phyloP scores from a whole-genome alignment of 2,113 vertebrate genomes.

The Psilopsiagon aymara region DNA sequence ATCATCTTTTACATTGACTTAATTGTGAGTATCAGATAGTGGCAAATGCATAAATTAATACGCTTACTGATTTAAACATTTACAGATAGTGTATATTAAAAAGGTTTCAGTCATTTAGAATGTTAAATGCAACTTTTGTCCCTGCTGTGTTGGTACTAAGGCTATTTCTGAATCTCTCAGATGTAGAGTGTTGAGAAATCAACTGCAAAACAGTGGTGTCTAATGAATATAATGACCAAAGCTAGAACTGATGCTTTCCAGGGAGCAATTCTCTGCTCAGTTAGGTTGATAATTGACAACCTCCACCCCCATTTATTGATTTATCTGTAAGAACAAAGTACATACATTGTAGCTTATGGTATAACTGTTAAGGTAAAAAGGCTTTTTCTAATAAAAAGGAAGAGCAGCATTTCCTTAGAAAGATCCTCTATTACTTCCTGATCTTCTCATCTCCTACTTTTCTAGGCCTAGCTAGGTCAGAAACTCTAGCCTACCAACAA shows the following conservation, averaged over 20 bases:
- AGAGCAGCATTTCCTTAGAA: background rate
- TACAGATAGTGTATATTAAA: background rate
- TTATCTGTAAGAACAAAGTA: background rate
- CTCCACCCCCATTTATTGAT: background rate
- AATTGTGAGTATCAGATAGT: background rate
- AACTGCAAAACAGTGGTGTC: background rate
- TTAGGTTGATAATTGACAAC: background rate
- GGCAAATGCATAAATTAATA: constrained; percentile 8
- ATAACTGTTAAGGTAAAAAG: background rate
- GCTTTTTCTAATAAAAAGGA: background rate
- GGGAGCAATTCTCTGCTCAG: background rate
- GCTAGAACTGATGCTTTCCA: background rate
- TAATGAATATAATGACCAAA: background rate
- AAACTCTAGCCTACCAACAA: background rate
- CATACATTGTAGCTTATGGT: background rate
- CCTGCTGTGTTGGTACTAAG: background rate
- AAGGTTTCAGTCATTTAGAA: background rate
- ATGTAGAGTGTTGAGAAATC: background rate
- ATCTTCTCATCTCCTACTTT: background rate
- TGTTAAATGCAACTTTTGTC: background rate
- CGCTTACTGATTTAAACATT: background rate
- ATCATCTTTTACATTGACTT: background rate
- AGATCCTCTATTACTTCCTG: background rate
- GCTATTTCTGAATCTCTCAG: background rate
- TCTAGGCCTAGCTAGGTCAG: background rate